phyloP scores from a whole-genome alignment of 2,113 vertebrate genomes.

The Pedionomus torquatus region DNA sequence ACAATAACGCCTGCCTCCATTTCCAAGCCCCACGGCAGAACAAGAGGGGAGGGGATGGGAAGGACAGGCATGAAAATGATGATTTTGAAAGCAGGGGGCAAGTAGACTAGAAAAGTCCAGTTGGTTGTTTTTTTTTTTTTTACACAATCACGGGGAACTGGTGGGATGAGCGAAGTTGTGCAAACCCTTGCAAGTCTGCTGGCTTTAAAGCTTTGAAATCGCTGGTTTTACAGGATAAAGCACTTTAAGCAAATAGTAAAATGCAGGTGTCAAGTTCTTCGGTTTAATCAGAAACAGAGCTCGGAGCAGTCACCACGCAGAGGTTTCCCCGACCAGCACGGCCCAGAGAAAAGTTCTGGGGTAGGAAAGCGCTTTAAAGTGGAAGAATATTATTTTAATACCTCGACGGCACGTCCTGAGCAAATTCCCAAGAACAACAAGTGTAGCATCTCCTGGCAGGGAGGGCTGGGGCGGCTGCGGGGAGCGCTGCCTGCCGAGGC shows the following conservation, averaged over 20 bases:
- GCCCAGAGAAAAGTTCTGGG: slow-evolving; percentile 31
- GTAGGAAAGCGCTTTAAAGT: neutral
- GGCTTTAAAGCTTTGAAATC: slow-evolving; percentile 53
- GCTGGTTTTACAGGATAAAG: slow-evolving; percentile 60
- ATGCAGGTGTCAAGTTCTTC: slow-evolving; percentile 53
- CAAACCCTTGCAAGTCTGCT: slow-evolving; percentile 42
- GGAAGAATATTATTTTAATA: neutral
- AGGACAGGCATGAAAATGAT: neutral
- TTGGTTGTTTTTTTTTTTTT: neutral
- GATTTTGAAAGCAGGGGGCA: neutral
- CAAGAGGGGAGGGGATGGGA: neutral
- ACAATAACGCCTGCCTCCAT: accelerated
- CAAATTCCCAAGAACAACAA: neutral
- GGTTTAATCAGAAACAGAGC: slow-evolving; percentile 67
- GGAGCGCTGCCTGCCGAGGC: neutral
- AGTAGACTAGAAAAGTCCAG: neutral
- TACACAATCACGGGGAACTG: neutral
- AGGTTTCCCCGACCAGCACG: neutral
- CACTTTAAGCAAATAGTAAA: slow-evolving; percentile 56
- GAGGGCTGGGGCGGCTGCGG: neutral
- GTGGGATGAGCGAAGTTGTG: slow-evolving; percentile 26
- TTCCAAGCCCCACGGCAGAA: neutral
- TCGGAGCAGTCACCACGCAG: neutral
- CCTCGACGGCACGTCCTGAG: neutral
- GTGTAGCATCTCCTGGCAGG: neutral